These are phyloP conservation scores for Holocentrus rufus DNA, from an alignment of 2,797 vertebrate genomes.

Conservation along the genomic window DNA sequence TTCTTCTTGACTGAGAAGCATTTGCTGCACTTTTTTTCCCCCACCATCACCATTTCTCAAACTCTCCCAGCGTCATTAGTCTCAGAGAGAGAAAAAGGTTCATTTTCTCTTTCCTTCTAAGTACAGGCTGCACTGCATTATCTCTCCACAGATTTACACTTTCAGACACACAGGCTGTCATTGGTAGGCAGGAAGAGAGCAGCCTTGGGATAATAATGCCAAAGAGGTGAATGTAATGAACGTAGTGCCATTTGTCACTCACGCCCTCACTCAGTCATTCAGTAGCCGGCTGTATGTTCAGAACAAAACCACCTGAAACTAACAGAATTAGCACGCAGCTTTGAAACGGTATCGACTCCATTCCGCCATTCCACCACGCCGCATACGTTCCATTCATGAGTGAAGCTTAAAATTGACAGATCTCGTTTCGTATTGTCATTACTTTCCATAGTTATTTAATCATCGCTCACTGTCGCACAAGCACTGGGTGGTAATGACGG, in stretches of 20 bases:
- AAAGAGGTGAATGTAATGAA: slow-evolving; percentile 40
- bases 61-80: slow-evolving; percentile 71
- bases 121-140: slow-evolving; percentile 55
- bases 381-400: neutral
- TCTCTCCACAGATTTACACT: slow-evolving; percentile 65
- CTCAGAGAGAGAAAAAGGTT: slow-evolving; percentile 47
- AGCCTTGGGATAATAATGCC: slow-evolving; percentile 56
- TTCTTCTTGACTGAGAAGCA: slow-evolving; percentile 67
- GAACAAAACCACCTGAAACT: neutral
- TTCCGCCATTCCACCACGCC: no score
- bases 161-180: slow-evolving; percentile 61
- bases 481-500: neutral
- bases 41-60: slow-evolving; percentile 69
- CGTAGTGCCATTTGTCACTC: slow-evolving; percentile 44
- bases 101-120: slow-evolving; percentile 61
- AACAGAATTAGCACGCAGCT: slow-evolving; percentile 24
- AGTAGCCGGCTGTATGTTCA: slow-evolving; percentile 1
- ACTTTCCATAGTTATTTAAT: slow-evolving; percentile 9
- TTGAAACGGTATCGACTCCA: neutral
- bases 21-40: slow-evolving; percentile 50
- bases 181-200: slow-evolving; percentile 45
- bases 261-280: slow-evolving; percentile 32
- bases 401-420: slow-evolving; percentile 9
- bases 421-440: slow-evolving; percentile 22
- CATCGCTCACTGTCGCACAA: neutral